phyloP scores from a whole-genome alignment of 2,113 vertebrate species.

The Rafetus swinhoei region DNA sequence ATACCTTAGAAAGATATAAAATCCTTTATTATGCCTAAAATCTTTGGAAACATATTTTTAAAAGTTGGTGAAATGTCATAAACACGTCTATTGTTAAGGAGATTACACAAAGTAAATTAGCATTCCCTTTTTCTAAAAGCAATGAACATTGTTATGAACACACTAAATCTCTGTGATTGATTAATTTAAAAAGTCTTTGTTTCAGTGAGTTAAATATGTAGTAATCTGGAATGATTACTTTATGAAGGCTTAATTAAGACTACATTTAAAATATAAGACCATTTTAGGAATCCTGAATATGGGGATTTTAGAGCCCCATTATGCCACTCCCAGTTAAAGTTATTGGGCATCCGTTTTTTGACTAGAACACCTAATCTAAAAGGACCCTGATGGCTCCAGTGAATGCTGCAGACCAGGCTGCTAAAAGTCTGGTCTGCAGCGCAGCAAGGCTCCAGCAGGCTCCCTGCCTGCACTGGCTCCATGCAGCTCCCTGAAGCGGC shows the following conservation, averaged over 20 bases:
- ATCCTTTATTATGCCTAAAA: neutral
- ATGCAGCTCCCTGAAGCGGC: too few species aligned
- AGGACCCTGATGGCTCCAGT: too few species aligned
- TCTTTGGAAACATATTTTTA: neutral
- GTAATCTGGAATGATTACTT: neutral
- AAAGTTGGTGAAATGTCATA: neutral
- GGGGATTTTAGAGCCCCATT: neutral
- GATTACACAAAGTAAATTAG: neutral
- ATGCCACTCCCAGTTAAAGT: neutral
- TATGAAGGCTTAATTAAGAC: neutral
- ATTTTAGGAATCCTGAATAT: neutral
- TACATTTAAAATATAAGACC: conserved; percentile 4
- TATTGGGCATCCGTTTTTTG: too few species aligned
- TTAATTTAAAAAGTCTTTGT: neutral
- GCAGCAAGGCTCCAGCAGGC: too few species aligned
- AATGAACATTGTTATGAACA: neutral
- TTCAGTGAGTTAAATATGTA: neutral
- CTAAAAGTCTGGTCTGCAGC: too few species aligned
- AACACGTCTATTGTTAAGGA: neutral
- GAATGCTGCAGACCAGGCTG: too few species aligned
- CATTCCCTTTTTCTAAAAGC: neutral
- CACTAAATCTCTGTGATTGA: neutral
- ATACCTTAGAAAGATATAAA: neutral
- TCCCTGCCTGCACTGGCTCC: too few species aligned
- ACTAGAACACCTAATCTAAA: too few species aligned